Conservation (phyloP, 1,140 invertebrate species). For the Anthonomus grandis region DNA sequence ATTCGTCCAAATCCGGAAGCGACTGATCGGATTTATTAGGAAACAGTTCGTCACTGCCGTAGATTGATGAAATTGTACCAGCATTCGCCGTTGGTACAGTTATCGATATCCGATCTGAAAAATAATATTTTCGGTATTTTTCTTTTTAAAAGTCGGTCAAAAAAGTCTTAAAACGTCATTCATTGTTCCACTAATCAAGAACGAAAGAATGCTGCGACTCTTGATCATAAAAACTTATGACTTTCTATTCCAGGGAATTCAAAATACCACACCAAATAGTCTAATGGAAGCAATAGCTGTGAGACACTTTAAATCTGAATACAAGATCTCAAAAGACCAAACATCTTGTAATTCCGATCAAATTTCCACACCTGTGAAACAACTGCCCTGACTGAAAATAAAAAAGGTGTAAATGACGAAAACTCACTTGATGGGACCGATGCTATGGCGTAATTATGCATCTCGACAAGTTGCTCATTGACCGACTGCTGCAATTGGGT, state of each 20-base stretch:
- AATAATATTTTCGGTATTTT: background rate
- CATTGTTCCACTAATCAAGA: no score
- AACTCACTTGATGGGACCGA: constrained; percentile 1
- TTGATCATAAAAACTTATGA: background rate
- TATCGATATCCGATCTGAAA: no score
- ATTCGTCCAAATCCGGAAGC: background rate
- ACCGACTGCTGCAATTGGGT: constrained; percentile 43
- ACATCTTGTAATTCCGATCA: constrained; percentile 1
- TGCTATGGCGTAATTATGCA: constrained; percentile 33
- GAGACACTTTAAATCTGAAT: no score
- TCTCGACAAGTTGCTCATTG: constrained; percentile 39
- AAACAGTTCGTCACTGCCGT: background rate
- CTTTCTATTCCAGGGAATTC: background rate
- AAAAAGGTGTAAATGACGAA: background rate
- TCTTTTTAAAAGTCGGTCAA: no score
- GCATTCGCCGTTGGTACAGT: background rate
- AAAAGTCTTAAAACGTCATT: no score
- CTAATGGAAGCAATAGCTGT: no score
- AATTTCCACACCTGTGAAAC: no score
- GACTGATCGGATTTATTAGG: background rate
- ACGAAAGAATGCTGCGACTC: no score
- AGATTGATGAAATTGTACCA: background rate
- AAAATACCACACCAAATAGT: no score
- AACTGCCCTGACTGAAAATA: background rate
- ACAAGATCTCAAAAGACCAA: background rate